A percentile compares a stretch with the other conserved stretches of the same genome.
Conservation (phyloP, 2,888 invertebrate genomes). For the Epistrophella euchroma region DNA sequence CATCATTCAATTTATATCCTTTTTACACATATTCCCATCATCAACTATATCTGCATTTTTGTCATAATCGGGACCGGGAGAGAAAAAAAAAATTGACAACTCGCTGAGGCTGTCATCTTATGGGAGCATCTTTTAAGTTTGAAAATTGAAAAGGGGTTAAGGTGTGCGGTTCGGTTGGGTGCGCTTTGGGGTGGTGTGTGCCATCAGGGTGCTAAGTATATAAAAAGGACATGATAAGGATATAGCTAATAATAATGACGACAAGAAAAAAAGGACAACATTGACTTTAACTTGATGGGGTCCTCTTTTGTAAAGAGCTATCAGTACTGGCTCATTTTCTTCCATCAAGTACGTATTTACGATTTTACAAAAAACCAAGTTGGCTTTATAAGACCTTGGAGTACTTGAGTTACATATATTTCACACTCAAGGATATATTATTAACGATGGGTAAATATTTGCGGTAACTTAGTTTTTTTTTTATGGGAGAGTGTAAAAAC, state of each 20-base stretch:
- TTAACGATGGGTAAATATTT: conserved; percentile 60
- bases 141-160: conserved; percentile 60
- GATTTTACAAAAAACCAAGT: conserved; percentile 45
- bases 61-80: conserved; percentile 30
- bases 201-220: conserved; percentile 34
- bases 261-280: conserved; percentile 36
- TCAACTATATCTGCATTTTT: conserved; percentile 68
- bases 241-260: conserved; percentile 68
- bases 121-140: conserved; percentile 58
- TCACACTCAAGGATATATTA: conserved; percentile 36
- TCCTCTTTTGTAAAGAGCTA: background rate
- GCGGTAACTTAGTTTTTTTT: conserved; percentile 17
- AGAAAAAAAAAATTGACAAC: conserved; percentile 10
- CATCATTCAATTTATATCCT: conserved; percentile 73
- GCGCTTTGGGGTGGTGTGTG: background rate
- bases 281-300: conserved; percentile 46
- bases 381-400: conserved; percentile 21
- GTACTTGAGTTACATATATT: background rate
- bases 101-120: conserved; percentile 51
- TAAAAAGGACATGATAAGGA: conserved; percentile 69
- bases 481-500: conserved; percentile 37
- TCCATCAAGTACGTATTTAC: conserved; percentile 64
- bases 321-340: background rate
- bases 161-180: background rate
- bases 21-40: conserved; percentile 65